Evolutionary conservation across 2,113 vertebrate species (phyloP), one percentile per base, ranked within the genome.

Genomic region (Leucoraja erinaceus): DNA sequence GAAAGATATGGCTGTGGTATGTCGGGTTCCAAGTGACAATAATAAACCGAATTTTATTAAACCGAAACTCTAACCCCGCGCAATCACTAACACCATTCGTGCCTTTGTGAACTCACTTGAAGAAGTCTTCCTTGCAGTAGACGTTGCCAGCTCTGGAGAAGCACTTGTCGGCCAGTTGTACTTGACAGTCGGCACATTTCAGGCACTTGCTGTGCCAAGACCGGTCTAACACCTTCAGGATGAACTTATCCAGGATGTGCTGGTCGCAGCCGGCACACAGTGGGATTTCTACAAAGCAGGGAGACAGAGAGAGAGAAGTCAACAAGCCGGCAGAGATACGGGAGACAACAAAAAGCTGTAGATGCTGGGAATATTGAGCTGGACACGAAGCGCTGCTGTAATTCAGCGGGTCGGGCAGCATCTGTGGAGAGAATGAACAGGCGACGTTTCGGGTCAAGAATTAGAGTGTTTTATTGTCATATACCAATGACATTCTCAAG

Each of bases 41-140:
- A 47, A 47, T 3, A 47, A 47, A 47, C 38, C 38, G 38, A 47
- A 47, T 1, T 3, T 47, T 47, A 47, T 47, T 47, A 47, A 47
- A 47, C 38, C 38, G 0, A 47, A 47, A 47, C 38, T 47, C 38
- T 47, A 47, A 47, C 38, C 38, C 38, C 38, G 38, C 38, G 38
- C 38, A 47, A 47, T 0, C 38, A 12, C 2, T 86, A 28, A 22
- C 25, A 5, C 22, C 11, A 91, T 31, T 18, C 66, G 20, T 10
- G 20, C 59, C 90, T 14, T 74, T 14, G 54, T 0, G 86, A 33
- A 97, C 98, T 98, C 93, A 99, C 99, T 99, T 99, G 97, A 99
- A 99, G 96, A 99, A 99, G 79, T 99, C 98, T 81, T 99, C 99
- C 94, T 99, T 99, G 97, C 99, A 99, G 96, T 99, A 99, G 94